phyloP scores from a whole-genome alignment of 2,113 vertebrate genomes.

The Euleptes europaea region DNA sequence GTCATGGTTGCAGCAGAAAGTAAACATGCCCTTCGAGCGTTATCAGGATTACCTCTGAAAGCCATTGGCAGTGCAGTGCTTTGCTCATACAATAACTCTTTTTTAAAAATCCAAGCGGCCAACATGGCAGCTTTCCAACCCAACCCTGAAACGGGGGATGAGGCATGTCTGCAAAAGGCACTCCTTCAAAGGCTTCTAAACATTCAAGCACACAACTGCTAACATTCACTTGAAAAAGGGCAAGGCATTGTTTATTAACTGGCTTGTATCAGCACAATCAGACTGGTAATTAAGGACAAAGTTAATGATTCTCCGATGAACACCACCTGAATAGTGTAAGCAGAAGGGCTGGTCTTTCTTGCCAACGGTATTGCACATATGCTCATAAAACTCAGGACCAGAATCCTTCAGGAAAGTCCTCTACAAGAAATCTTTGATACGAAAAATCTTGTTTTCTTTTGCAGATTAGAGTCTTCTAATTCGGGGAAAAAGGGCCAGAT shows the following conservation, averaged over 20 bases:
- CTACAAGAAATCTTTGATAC: neutral
- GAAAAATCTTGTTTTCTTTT: neutral
- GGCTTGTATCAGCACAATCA: slow-evolving; percentile 14
- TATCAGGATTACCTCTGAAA: neutral
- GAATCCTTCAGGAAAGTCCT: slow-evolving; percentile 1
- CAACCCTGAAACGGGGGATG: neutral
- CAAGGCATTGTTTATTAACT: slow-evolving; percentile 33
- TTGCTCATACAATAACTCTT: neutral
- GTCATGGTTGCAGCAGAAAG: neutral
- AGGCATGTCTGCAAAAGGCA: neutral
- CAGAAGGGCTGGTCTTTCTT: slow-evolving; percentile 57
- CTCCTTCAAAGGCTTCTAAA: slow-evolving; percentile 11
- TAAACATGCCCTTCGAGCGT: neutral
- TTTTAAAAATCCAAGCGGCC: neutral
- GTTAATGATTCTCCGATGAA: slow-evolving; percentile 61
- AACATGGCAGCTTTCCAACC: neutral
- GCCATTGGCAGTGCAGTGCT: neutral
- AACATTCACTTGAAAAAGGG: slow-evolving; percentile 28
- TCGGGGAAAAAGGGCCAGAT: neutral
- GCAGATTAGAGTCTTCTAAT: neutral
- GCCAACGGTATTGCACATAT: slow-evolving; percentile 2
- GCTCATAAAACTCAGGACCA: neutral
- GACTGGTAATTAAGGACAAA: slow-evolving; percentile 41
- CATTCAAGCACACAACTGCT: neutral
- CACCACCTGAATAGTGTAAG: slow-evolving; percentile 32